phyloP scores from a whole-genome alignment of 2,113 vertebrate genomes.

The Sinocyclocheilus maitianheensis region DNA sequence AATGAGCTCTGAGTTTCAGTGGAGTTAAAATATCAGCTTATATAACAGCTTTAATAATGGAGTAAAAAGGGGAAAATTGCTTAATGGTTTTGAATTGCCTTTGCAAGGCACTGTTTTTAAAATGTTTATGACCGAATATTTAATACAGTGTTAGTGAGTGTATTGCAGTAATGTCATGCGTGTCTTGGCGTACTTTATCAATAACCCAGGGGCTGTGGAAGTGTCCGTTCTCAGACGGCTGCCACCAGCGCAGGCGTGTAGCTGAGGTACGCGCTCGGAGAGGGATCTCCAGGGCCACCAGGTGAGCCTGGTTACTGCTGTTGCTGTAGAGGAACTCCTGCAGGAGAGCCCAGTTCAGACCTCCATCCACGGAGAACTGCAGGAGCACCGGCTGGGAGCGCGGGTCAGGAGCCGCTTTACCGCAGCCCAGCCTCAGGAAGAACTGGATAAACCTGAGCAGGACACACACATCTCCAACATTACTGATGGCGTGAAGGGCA shows the following conservation, averaged over 20 bases:
- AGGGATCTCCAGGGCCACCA: slow-evolving; percentile 93
- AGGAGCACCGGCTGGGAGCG: slow-evolving; percentile 94
- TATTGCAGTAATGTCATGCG: background rate
- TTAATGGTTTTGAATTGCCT: background rate
- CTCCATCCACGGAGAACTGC: slow-evolving; percentile 92
- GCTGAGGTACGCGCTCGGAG: slow-evolving; percentile 82
- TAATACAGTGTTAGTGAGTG: background rate
- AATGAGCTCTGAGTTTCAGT: background rate
- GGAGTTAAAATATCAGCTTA: too few relatives aligned
- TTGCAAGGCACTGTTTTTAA: background rate
- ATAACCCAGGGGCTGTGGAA: slow-evolving; percentile 99
- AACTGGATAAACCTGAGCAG: slow-evolving; percentile 92
- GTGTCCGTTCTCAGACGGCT: slow-evolving; percentile 91
- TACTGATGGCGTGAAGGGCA: background rate
- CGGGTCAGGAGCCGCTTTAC: slow-evolving; percentile 92
- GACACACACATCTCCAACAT: background rate
- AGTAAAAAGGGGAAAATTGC: background rate
- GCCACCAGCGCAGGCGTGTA: slow-evolving; percentile 96
- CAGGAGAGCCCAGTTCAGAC: slow-evolving; percentile 88
- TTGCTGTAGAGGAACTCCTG: slow-evolving; percentile 98
- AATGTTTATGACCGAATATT: slow-evolving; percentile 27
- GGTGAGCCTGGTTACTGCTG: slow-evolving; percentile 90
- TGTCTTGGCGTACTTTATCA: slow-evolving; percentile 69
- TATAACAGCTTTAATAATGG: background rate
- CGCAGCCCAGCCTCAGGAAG: slow-evolving; percentile 95